Base-by-base conservation (phyloP, 2,888 invertebrate genomes). In the Nineta flava region DNA sequence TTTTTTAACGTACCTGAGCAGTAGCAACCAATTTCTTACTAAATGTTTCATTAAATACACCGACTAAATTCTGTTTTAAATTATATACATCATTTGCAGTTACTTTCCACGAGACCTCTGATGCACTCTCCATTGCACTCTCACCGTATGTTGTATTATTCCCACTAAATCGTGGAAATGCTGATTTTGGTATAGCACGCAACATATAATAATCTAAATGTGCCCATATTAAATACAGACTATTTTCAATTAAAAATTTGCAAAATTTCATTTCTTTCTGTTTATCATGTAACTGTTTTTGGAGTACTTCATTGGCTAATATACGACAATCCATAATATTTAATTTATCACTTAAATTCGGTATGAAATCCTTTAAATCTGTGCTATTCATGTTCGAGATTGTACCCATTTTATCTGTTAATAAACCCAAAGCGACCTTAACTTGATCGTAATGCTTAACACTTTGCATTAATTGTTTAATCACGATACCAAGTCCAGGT, bases 21-120 rank as follows among this genome's bases (percentile, higher is more conserved):
- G 81, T 81, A 49, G 80, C 79, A 46, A 85, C 64, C 10, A 88
- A 68, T 57, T 83, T 81, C 51, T 81, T 79, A 49, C 82, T 77
- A 65, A 88, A 87, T 54, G 81, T 78, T 60, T 87, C 87, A 59
- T 81, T 86, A 63, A 88, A 83, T 15, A 82, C 74, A 0, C 80
- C 76, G 31, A 83, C 73, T 10, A 88, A 71, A 32, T 79, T 80
- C 61, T 83, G 81, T 58, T 83, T 82, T 49, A 87, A 66, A 57
- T 76, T 76, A 31, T 76, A 70, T 48, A 85, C 70, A 52, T 81
- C 81, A 55, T 77, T 76, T 4, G 72, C 68, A 1, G 75, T 71
- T 38, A 76, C 68, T 59, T 74, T 71, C 75, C 77, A 76, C 54
- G 70, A 69, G 9, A 70, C 70, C 56, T 74, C 72, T 19, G 67